Base-by-base conservation (phyloP, 2,113 vertebrate species). In the Cettia cetti region DNA sequence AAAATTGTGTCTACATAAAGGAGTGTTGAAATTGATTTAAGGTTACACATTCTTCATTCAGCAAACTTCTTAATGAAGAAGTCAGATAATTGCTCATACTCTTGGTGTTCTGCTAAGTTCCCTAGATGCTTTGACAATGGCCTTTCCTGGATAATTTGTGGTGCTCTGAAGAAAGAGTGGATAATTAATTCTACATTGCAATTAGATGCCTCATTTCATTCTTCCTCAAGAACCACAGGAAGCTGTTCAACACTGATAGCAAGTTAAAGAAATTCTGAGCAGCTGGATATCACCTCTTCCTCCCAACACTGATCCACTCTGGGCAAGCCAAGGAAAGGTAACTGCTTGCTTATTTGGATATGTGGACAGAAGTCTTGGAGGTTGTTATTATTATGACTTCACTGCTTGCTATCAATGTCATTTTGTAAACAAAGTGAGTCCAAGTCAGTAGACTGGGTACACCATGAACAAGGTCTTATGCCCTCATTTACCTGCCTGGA, bases 171-270 rank as follows among this genome's bases (percentile, higher is more conserved):
- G 84, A 91, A 91, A 89, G n/a, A 80, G 31, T 33, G 53, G 42
- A 74, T 85, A 94, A 94, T 72, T 81, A 60, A 90, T 86, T 69
- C 49, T 61, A 57, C 39, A 39, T 11, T 87, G 71, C 89, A 95
- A 63, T 88, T 90, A 96, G 57, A 86, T n/a, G 85, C 65, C 59
- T 96, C 83, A 47, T 90, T 95, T 95, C 37, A 33, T 24, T 83
- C 54, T 83, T 95, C 88, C 31, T 86, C 35, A 87, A 94, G 86
- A 95, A 59, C 47, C 39, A 52, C 23, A 56, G 93, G 82, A 82
- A 93, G 50, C 39, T 94, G 69, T 82, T 81, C 60, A 74, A 60
- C 47, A 95, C 13, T 66, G 64, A 85, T 61, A 77, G 70, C 8
- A 9, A 95, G 66, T 79, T 85, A 86, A 95, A 92, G 64, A 52